phyloP scores from a whole-genome alignment of 2,888 invertebrate genomes.

The Agrotis segetum region DNA sequence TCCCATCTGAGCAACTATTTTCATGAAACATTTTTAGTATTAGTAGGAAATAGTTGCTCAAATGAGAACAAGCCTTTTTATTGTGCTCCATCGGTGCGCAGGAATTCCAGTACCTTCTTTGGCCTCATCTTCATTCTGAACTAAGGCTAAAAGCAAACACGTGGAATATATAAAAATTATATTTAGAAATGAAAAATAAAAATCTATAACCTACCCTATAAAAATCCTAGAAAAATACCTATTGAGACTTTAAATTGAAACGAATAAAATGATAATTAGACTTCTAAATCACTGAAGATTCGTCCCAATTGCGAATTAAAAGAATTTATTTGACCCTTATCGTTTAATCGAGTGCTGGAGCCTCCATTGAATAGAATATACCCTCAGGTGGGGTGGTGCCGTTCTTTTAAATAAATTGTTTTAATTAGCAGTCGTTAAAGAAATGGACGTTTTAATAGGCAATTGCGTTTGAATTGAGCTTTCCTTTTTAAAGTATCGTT shows the following conservation, averaged over 20 bases:
- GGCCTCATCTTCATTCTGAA: too few relatives aligned
- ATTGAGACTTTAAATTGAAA: conserved; percentile 24
- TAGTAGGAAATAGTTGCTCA: too few relatives aligned
- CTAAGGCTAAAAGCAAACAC: too few relatives aligned
- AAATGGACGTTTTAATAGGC: conserved; percentile 45
- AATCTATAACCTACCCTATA: background rate
- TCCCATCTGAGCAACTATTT: too few relatives aligned
- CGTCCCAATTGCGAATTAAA: conserved; percentile 61
- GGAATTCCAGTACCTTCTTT: too few relatives aligned
- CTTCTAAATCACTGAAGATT: conserved; percentile 54
- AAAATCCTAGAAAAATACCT: background rate
- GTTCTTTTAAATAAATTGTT: conserved; percentile 58
- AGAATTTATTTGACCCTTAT: conserved; percentile 64
- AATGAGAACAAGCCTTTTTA: too few relatives aligned
- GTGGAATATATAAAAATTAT: too few relatives aligned
- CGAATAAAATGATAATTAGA: conserved; percentile 56
- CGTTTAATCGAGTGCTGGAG: conserved; percentile 53
- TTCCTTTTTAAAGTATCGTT: conserved; percentile 28
- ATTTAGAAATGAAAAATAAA: too few relatives aligned
- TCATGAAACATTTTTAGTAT: too few relatives aligned
- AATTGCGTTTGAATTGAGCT: conserved; percentile 45
- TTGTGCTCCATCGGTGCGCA: too few relatives aligned
- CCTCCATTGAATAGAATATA: conserved; percentile 53
- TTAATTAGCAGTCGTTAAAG: conserved; percentile 56
- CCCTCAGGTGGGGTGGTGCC: conserved; percentile 52